Base-by-base conservation (phyloP, 2,113 vertebrate species). In the Vireo altiloquus region DNA sequence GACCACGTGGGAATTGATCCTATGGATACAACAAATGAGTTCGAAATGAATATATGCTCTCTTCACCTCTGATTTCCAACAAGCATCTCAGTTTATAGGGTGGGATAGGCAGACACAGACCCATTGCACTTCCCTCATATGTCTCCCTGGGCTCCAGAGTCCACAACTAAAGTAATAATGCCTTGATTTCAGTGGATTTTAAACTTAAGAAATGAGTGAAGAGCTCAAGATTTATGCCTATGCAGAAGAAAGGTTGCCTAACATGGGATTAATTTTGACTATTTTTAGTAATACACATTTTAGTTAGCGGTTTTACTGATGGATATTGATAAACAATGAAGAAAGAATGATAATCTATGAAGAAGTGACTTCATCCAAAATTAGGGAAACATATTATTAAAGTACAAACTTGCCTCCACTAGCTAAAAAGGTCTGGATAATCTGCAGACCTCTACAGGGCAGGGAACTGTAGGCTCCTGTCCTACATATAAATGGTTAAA, bases 51-150 rank as follows among this genome's bases (percentile, higher is more conserved):
- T 15, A 44, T 1, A 57, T 77, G 70, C 15, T 76, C 2, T 35
- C 21, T 64, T 87, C 35, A 30, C 6, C 23, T 79, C 20, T 6
- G 20, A 24, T 44, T n/a, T 66, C 61, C 54, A 68, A 37, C 52
- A 78, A 30, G 4, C 7, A 37, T 42, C 9, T 3, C 16, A 23
- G 16, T 66, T 37, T 70, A n/a, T 11, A 57, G 46, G 17, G 10
- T 18, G 6, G 0, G 1, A 31, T 22, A 17, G 4, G 16, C 33
- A 78, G 42, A 33, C 6, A 39, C 6, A 40, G 31, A 42, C 3
- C 19, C 46, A 53, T 40, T 52, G 1, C 3, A 2, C 5, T 86
- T 81, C 14, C 15, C 8, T 80, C 7, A 3, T 56, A 50, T 56
- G 14, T 53, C 24, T 85, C 5, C 6, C 3, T 17, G 35, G 21